phyloP scores from a whole-genome alignment of 2,113 vertebrate genomes.

The Bothrops jararaca region DNA sequence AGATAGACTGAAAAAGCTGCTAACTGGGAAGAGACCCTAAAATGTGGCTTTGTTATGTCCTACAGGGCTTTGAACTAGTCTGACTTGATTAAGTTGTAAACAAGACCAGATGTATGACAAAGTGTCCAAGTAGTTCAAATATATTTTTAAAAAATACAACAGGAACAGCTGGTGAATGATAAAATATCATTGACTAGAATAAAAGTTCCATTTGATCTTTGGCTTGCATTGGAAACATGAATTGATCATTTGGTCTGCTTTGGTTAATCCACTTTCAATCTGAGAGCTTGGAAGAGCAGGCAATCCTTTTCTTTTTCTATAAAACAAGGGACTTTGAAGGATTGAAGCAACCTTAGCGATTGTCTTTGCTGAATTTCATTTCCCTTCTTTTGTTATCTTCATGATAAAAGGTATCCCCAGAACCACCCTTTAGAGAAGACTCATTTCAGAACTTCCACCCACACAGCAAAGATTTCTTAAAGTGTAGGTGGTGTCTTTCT shows the following conservation, averaged over 20 bases:
- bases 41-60: background rate
- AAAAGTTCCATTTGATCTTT: background rate
- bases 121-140: background rate
- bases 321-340: background rate
- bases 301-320: background rate
- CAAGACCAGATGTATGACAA: background rate
- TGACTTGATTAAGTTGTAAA: background rate
- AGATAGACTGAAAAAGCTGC: background rate
- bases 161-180: background rate
- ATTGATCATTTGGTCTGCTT: background rate
- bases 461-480: slow-evolving; percentile 74
- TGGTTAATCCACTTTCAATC: fast-evolving
- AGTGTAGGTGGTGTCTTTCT: slow-evolving; percentile 68
- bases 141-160: background rate
- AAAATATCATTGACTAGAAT: background rate
- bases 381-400: slow-evolving; percentile 55
- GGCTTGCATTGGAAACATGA: background rate
- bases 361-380: background rate
- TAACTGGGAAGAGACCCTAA: background rate
- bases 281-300: fast-evolving
- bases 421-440: slow-evolving; percentile 75
- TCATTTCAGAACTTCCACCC: slow-evolving; percentile 69
- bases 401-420: slow-evolving; percentile 73
- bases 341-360: background rate
- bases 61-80: background rate